phyloP scores from a whole-genome alignment of 2,113 vertebrate genomes.

The Agapornis roseicollis region DNA sequence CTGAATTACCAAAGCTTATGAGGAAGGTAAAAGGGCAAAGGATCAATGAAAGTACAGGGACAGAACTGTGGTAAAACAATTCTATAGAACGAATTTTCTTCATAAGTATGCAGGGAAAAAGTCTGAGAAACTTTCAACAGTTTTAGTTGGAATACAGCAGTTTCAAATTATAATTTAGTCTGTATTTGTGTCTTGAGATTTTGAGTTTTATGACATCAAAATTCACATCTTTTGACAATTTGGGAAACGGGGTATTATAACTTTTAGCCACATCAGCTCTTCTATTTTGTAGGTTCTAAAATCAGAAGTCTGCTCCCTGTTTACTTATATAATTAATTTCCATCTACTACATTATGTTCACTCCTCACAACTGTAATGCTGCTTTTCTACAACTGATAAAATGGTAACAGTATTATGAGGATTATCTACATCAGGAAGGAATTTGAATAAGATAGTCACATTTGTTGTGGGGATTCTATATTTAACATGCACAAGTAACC shows the following conservation, averaged over 20 bases:
- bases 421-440: constrained; percentile 29
- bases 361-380: not conserved
- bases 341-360: not conserved
- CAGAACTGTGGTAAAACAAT: not conserved
- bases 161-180: not conserved
- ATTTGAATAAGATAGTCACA: constrained; percentile 3
- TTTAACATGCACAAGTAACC: constrained; percentile 8
- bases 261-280: not conserved
- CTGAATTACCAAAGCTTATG: not conserved
- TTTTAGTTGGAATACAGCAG: not conserved
- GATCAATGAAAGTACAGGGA: not conserved
- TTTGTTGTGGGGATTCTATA: constrained; percentile 22
- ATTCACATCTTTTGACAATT: not conserved
- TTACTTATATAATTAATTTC: not conserved
- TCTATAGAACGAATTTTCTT: not conserved
- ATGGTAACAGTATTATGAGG: not conserved
- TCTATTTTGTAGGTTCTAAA: not conserved
- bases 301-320: not conserved
- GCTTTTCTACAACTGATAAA: not conserved
- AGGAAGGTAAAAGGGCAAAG: not conserved
- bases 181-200: not conserved
- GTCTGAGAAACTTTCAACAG: not conserved
- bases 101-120: not conserved
- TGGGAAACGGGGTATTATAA: not conserved
- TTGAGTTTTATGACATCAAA: not conserved